Evolutionary conservation across 2,113 vertebrate species (phyloP), one percentile per base, ranked within the genome.

Genomic region (Nicator chloris): DNA sequence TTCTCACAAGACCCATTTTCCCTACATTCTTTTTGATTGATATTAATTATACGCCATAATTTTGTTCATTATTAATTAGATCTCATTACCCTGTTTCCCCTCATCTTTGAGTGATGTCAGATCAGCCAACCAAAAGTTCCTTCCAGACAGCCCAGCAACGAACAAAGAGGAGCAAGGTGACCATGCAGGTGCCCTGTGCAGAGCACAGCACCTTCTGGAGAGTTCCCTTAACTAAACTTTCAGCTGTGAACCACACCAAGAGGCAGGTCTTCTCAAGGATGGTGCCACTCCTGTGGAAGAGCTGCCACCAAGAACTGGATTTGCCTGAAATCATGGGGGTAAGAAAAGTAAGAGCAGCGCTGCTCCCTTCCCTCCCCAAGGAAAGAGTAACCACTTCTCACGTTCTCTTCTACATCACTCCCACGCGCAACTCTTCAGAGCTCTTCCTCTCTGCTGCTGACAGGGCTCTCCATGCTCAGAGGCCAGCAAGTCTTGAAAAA

Each of bases 1-100:
- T 16, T 66, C 42, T 37, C 37, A 88, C 26, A 88, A 93, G 92
- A 91, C 89, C 69, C 86, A 95, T 89, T 97, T 96, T 82, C 57
- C 65, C 37, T 72, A 69, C 69, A 47, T 64, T 49, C 17, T 79
- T 86, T 61, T 82, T 84, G 57, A 79, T 26, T 61, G 18, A 26
- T 64, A 71, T 80, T 92, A 95, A 95, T 96, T 89, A 91, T 45
- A 91, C 64, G 57, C 31, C 37, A 56, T 72, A 10, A 63, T 87
- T 79, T 79, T 60, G 10, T 93, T 89, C 83, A 76, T 76, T 82
- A 61, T 79, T 92, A 96, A 95, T 33, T 93, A n/a, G 39, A 84
- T 42, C 83, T 84, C 73, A 91, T 94, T 88, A 95, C 39, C n/a
- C n/a, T 5, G 22, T 53, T 91, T 87, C 73, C 45, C 44, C 24